A percentile compares a stretch with the other conserved stretches of the same genome.
Conservation (phyloP, 2,113 vertebrate species). For the Triplophysa rosa region DNA sequence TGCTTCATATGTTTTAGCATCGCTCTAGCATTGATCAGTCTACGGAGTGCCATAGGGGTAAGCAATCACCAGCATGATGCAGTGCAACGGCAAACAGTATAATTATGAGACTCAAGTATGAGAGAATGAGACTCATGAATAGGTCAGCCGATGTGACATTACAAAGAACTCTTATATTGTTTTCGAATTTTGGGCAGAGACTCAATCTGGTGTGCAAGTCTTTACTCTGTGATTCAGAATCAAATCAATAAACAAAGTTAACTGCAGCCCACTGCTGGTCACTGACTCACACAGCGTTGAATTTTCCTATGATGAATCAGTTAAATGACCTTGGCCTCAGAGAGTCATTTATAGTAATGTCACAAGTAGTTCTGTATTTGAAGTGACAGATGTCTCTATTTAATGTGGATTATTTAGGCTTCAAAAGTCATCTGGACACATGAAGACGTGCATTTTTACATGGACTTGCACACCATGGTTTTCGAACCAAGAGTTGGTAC, state of each 20-base stretch:
- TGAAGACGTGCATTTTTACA: too few species aligned
- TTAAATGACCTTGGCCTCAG: neutral
- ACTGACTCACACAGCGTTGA: constrained; percentile 63
- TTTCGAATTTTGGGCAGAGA: neutral
- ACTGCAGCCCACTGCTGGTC: constrained; percentile 53
- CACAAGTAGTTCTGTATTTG: neutral
- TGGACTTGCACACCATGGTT: too few species aligned
- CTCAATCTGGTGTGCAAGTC: constrained; percentile 29
- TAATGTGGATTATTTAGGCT: neutral
- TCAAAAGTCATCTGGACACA: too few species aligned
- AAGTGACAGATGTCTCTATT: neutral
- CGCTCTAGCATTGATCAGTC: too few species aligned
- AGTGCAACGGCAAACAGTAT: too few species aligned
- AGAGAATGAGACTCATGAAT: neutral
- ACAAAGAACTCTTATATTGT: neutral
- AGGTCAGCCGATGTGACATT: neutral
- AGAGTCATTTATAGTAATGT: neutral
- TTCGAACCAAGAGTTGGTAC: too few species aligned
- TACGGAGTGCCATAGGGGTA: too few species aligned
- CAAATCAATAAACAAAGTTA: constrained; percentile 55
- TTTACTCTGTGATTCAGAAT: constrained; percentile 53
- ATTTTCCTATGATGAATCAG: constrained; percentile 57
- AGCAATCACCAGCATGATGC: too few species aligned
- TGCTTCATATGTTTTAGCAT: too few species aligned
- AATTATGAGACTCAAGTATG: too few species aligned